Base-by-base conservation (phyloP, 2,797 vertebrate species). In the Sylvia borin region DNA sequence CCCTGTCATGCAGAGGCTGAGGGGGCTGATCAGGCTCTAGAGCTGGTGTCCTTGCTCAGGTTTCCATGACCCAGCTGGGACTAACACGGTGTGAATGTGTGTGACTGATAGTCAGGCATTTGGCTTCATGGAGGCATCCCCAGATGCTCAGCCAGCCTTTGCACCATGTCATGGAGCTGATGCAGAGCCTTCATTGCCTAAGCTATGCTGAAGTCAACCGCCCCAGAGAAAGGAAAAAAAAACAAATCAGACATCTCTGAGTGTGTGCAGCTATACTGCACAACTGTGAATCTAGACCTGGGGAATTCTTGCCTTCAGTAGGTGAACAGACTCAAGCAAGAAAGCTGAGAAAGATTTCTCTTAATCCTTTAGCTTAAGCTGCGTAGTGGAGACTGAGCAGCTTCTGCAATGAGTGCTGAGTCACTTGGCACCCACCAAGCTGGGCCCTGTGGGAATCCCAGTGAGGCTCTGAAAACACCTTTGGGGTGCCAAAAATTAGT, bases 141-240 rank as follows among this genome's bases (percentile, higher is more conserved):
- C 17, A 58, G 31, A 19, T 73, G 40, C 9, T 43, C 68, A 43
- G 7, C 5, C 29, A 68, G 75, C 32, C 42, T 77, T 71, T 83
- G 45, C 18, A 34, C 16, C 0, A 0, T 21, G 27, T 11, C 29
- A 5, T 0, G 1, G 32, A 78, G 27, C 13, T 47, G 81, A 53
- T n/a, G 32, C 47, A 50, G 29, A 78, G 10, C 29, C 31, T 71
- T 48, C 11, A 1, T 32, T 38, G 16, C 20, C 31, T n/a, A 42
- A 47, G 14, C 17, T 43, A 4, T 11, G 9, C 13, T 32, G 47
- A 75, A 54, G 6, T n/a, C 32, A 54, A 1, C 8, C 51, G 34
- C 6, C 13, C n/a, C 3, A 2, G 5, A 53, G 18, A 15, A 54
- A 70, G 14, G 26, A n/a, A 48, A 27, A 48, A 27, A 66, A 22